These are phyloP conservation scores for Liasis olivaceus DNA, from an alignment of 2,797 vertebrate genomes.

Conservation along the genomic window DNA sequence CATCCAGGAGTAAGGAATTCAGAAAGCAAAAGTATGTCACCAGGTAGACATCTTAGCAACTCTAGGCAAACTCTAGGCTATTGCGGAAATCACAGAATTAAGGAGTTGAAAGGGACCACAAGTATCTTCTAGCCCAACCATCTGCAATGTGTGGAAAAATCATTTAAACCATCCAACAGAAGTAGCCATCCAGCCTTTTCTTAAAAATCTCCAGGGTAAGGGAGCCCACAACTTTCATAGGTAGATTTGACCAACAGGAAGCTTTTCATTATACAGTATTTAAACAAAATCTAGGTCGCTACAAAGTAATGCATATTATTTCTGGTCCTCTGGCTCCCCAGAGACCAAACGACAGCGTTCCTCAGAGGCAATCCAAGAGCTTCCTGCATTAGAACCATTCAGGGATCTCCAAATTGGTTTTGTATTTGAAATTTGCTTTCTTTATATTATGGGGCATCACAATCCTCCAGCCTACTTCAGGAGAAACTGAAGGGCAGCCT, in stretches of 20 bases:
- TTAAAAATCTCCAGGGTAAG: not conserved
- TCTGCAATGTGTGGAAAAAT: not conserved
- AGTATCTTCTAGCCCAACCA: not conserved
- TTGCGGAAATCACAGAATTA: not conserved
- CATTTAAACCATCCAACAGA: not conserved
- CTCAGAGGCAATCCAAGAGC: not conserved
- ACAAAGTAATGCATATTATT: not conserved
- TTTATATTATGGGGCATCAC: not conserved
- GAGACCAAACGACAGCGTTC: not conserved
- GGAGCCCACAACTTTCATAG: not conserved
- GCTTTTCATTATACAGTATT: not conserved
- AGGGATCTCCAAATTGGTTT: not conserved
- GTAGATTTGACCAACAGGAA: not conserved
- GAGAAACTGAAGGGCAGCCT: not conserved
- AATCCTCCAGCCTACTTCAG: too few species aligned
- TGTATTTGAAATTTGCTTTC: not conserved
- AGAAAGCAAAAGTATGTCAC: not conserved
- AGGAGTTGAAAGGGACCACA: not conserved
- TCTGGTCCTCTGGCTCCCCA: not conserved
- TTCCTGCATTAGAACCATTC: not conserved
- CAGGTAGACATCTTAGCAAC: not conserved
- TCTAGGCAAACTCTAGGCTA: not conserved
- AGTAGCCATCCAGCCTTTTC: not conserved
- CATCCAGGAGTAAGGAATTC: too few species aligned
- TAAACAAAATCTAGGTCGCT: not conserved